Base-by-base conservation (phyloP, 2,113 vertebrate species). In the Sebastes schlegelii region DNA sequence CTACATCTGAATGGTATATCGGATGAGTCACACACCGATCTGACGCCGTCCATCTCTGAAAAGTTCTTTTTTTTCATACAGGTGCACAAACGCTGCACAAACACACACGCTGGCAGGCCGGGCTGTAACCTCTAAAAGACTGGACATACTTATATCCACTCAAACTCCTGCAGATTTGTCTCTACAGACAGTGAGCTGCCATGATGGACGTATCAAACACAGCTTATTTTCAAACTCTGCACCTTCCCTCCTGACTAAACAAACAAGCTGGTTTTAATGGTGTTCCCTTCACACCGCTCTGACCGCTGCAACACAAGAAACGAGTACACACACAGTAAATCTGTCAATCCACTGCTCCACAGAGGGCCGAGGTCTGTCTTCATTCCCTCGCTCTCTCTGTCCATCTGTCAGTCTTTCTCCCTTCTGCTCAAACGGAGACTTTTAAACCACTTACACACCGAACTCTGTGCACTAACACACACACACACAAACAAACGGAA, bases 21-120 rank as follows among this genome's bases (percentile, higher is more conserved):
- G 82, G 80, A 89, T 95, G 93, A 95, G 86, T 95, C 93, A 94
- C 86, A 77, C 79, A 21, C 70, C 23, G 19, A 45, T 80, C 57
- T 4, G 72, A 89, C 69, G 16, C 70, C 71, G 86, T 89, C 87
- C 51, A 23, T 66, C 79, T 76, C 60, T 63, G 26, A n/a, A 62
- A 89, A 83, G 54, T 74, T 89, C 67, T 78, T 73, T 57, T 8
- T 43, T 14, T 10, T 3, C 8, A 2, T 34, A 66, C 5, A 72
- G 62, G 17, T 16, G 42, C 70, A 52, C 63, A 68, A 77, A 63
- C 34, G 3, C 60, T 21, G 26, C 76, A 61, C 16, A 55, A 6
- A 64, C 13, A 48, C 66, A 68, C 61, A 51, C n/a, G n/a, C 0
- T 7, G 3, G 40, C 55, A 34, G 26, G n/a, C 52, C 34, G 0